These are phyloP conservation scores for Falco concolor DNA, from an alignment of 2,797 vertebrate genomes.

Conservation along the genomic window DNA sequence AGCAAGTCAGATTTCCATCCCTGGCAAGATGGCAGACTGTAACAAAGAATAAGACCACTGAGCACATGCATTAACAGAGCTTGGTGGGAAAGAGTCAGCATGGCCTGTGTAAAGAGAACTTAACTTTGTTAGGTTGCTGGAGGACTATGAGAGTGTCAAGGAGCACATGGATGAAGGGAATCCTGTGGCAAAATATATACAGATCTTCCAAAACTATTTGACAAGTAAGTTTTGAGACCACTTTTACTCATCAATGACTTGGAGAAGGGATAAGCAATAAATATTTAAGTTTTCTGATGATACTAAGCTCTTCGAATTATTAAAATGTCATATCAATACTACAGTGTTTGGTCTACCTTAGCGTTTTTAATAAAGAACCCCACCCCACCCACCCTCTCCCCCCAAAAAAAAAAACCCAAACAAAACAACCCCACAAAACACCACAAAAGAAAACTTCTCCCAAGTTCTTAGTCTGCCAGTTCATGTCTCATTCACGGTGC, in stretches of 20 bases:
- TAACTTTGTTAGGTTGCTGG: not conserved
- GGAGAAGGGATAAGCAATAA: not conserved
- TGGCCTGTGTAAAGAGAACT: not conserved
- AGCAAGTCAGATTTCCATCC: not conserved
- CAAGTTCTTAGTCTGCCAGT: not conserved
- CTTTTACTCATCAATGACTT: not conserved
- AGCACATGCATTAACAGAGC: not conserved
- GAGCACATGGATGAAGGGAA: not conserved
- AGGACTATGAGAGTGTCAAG: not conserved
- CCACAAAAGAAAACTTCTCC: not conserved
- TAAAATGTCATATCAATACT: not conserved
- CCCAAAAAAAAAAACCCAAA: too few species aligned
- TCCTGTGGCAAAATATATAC: not conserved
- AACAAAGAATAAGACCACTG: not conserved
- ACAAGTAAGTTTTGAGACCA: not conserved
- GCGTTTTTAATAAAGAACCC: too few species aligned
- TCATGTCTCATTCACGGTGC: not conserved
- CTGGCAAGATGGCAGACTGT: not conserved
- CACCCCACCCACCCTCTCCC: too few species aligned
- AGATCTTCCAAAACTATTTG: not conserved
- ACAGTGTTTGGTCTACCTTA: not conserved
- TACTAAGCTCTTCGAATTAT: not conserved
- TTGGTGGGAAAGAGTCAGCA: not conserved
- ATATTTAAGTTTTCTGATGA: not conserved
- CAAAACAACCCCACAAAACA: too few species aligned